A percentile compares a stretch with the other conserved stretches of the same genome.
Conservation (phyloP, 1,140 invertebrate species). For the Leptopilina clavipes region DNA sequence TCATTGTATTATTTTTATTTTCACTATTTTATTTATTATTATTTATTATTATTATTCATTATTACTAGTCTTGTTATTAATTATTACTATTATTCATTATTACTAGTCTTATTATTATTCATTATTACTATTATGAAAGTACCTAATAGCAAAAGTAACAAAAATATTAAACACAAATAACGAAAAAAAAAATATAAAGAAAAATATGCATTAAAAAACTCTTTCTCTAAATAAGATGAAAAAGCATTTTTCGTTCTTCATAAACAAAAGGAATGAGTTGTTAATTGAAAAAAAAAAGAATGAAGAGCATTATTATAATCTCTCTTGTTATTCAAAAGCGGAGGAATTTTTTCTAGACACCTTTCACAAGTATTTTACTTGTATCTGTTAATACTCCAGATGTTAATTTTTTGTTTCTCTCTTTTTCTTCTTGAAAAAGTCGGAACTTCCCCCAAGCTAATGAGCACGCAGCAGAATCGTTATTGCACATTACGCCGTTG, state of each 20-base stretch:
- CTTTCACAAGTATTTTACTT: constrained; percentile 20
- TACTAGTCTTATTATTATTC: no score
- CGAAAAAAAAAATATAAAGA: not conserved
- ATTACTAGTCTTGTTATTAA: no score
- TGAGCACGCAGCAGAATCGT: constrained; percentile 15
- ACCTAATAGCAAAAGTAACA: no score
- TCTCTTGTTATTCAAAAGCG: constrained; percentile 7
- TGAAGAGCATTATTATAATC: not conserved
- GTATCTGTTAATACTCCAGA: constrained; percentile 14
- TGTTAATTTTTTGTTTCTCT: constrained; percentile 3
- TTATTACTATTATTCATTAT: no score
- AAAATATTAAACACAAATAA: no score
- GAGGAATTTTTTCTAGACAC: constrained; percentile 4
- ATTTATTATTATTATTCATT: no score
- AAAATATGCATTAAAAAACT: not conserved
- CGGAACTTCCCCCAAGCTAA: constrained; percentile 15
- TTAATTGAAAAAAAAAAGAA: constrained; percentile 1
- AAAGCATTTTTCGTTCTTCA: not conserved
- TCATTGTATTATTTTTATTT: no score
- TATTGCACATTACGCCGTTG: constrained; percentile 26
- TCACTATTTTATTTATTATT: no score
- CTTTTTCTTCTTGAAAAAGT: not conserved
- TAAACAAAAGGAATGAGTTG: not conserved
- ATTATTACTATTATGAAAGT: no score
- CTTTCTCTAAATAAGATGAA: not conserved